phyloP scores from a whole-genome alignment of 2,113 vertebrate genomes.

The Indicator indicator region DNA sequence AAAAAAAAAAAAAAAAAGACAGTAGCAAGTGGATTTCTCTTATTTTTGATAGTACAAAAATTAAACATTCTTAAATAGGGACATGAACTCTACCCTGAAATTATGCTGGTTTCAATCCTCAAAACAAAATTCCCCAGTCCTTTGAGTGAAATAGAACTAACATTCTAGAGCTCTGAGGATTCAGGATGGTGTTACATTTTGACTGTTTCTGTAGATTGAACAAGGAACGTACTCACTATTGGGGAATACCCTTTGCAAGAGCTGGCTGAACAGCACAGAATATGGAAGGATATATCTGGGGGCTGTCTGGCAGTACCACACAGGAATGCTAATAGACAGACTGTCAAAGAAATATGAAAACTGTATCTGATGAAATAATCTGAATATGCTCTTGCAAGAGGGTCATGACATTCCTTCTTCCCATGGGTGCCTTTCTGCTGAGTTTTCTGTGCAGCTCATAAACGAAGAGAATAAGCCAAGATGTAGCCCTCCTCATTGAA shows the following conservation, averaged over 20 bases:
- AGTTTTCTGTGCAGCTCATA: background rate
- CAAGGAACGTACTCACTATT: background rate
- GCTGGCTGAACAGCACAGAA: background rate
- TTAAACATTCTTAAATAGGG: background rate
- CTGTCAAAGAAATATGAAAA: background rate
- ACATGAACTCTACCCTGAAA: background rate
- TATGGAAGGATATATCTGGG: background rate
- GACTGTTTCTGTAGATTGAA: background rate
- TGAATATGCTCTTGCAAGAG: background rate
- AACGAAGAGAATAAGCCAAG: background rate
- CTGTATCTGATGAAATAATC: background rate
- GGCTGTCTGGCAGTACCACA: rapidly evolving
- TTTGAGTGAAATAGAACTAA: background rate
- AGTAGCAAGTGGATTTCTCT: background rate
- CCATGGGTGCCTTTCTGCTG: background rate
- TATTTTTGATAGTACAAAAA: background rate
- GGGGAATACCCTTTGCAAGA: background rate
- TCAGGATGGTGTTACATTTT: background rate
- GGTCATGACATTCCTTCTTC: background rate
- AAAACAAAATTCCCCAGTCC: background rate
- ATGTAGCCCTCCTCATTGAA: background rate
- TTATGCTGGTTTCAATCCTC: background rate
- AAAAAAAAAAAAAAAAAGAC: background rate
- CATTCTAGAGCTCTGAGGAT: background rate
- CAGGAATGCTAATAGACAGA: background rate